Evolutionary conservation across 2,113 vertebrate genomes (phyloP).

Genomic region (Alligator mississippiensis): DNA sequence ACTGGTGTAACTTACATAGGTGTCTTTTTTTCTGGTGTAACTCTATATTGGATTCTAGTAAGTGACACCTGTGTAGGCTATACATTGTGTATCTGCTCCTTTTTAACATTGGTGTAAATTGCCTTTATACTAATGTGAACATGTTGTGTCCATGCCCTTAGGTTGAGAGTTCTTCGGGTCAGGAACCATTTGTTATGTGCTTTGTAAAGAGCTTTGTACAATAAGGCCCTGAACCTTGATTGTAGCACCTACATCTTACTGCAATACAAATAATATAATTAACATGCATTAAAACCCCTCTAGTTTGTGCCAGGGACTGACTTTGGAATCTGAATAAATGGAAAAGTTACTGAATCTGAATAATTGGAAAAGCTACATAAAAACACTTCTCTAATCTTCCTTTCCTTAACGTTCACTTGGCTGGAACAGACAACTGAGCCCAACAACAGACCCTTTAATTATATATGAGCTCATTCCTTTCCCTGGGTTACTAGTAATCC

Average conservation of each 20-base stretch:
- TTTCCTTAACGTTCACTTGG: not conserved
- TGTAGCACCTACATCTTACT: not conserved
- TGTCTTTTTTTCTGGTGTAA: no score
- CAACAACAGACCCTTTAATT: not conserved
- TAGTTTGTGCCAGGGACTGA: not conserved
- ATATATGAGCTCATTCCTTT: not conserved
- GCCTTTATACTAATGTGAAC: no score
- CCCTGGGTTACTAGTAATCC: not conserved
- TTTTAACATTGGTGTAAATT: no score
- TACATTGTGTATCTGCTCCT: no score
- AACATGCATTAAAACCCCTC: not conserved
- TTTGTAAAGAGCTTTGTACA: not conserved
- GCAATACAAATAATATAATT: not conserved
- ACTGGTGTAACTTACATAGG: no score
- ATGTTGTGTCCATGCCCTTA: not conserved
- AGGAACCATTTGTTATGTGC: not conserved
- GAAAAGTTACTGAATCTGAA: no score
- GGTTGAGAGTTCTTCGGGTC: not conserved
- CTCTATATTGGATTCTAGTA: no score
- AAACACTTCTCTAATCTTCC: not conserved
- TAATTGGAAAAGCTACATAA: not conserved
- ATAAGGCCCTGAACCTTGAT: not conserved
- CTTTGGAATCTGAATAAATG: not conserved
- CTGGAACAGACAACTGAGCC: rapidly evolving
- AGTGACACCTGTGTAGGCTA: no score